Base-by-base conservation (phyloP, 2,888 invertebrate genomes). In the Prionchulus punctatus region DNA sequence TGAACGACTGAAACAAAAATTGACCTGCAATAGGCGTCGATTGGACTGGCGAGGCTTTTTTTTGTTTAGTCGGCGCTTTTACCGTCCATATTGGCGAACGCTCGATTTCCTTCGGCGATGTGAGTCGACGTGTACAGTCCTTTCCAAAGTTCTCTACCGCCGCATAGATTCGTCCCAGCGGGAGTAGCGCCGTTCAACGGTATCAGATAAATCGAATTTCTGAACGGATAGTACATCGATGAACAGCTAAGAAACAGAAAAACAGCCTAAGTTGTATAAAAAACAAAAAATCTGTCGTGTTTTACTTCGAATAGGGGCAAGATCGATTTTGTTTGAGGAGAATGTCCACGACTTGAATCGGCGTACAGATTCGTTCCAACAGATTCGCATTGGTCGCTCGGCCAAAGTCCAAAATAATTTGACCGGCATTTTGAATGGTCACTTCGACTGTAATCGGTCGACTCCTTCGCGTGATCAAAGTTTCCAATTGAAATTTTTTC, bases 1-100 rank as follows among this genome's bases (percentile, higher is more conserved):
- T 96, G 94, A 63, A 92, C 94, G 58, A 96, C 92, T 91, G 72
- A 21, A 53, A 53, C 53, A 50, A n/a, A n/a, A n/a, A n/a, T n/a
- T n/a, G n/a, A n/a, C n/a, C n/a, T n/a, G n/a, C n/a, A n/a, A n/a
- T 42, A 42, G 12, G 12, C 12, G 12, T n/a, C 12, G n/a, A 42
- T 12, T n/a, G 12, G 12, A 42, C n/a, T 47, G 15, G 12, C 15
- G 47, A 12, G 27, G 15, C 12, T 26, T 15, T 12, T 26, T 3
- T 2, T 2, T n/a, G n/a, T n/a, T n/a, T n/a, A n/a, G n/a, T n/a
- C n/a, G n/a, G n/a, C n/a, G n/a, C n/a, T 28, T 57, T 27, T 31
- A 62, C 63, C 63, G 55, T 67, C 67, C 23, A 66, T 62, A 53
- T 67, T 67, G 50, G 66, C 60, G 30, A 66, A 56, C 4, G 66